Evolutionary conservation across 92 coral and sea anemone species (phyloP), one percentile per base, ranked within the genome.

Genomic region (Actinernus sp.): DNA sequence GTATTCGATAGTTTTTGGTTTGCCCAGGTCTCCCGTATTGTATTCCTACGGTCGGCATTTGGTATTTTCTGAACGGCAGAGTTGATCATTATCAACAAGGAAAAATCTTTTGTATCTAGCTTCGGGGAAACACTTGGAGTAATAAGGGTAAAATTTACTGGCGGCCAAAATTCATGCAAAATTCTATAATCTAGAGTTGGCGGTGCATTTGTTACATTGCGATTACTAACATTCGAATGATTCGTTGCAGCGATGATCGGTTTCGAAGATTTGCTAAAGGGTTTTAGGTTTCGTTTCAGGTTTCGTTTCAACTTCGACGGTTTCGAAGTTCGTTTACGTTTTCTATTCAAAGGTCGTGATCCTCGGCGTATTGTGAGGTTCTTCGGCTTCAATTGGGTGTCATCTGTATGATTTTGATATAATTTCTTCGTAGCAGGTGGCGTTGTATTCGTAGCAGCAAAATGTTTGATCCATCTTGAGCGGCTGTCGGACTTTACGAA

Each of bases 11-110:
- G 16, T 34, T 38, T 49, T 51, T 31, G 10, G 17, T 37, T 26
- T 3, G 73, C 90, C 90, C 90, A 83, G 1, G 90, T 83, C 45
- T 67, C 62, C 33, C 85, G 47, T 11, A 83, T 76, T 16, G 85
- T 64, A 33, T 70, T 48, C 39, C 85, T 51, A 21, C 66, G 63
- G 2, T 69, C 58, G 20, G 13, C 23, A 5, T 74, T 43, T 1
- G 74, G 58, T 0, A 19, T 16, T 19, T 22, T 29, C 5, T 45
- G 29, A 34, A 55, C 56, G 12, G 57, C 79, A 7, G 89, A 83
- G 24, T 58, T 55, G 26, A 83, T 72, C 24, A 83, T 48, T 27
- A 83, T 61, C 22, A 83, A 52, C 11, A 83, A 55, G 51, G 52
- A 72, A 5, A 8, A 45, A 1, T 68, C 63, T 17, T 55, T 38